These are phyloP conservation scores for Mastomys natalensis DNA, from an alignment of 2,113 vertebrate species.

Conservation along the genomic window DNA sequence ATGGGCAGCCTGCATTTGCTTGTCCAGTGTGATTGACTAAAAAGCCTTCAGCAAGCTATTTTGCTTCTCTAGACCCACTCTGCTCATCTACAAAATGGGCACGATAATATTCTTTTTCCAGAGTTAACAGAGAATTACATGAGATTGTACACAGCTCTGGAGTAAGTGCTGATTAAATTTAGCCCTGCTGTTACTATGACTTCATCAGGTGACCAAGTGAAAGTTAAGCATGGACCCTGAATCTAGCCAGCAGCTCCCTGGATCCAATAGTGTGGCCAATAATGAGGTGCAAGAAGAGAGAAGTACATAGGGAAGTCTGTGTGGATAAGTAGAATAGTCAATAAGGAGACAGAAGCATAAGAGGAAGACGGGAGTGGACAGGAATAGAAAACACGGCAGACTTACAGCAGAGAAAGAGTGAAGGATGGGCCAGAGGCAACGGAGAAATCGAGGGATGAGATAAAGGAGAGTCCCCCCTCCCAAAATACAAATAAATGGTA, in stretches of 20 bases:
- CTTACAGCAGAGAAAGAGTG: background rate
- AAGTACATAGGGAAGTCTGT: background rate
- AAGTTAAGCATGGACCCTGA: background rate
- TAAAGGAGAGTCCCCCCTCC: background rate
- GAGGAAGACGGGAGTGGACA: background rate
- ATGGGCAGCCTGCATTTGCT: background rate
- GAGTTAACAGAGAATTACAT: background rate
- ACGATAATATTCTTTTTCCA: background rate
- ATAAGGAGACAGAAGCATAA: background rate
- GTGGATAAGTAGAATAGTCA: background rate
- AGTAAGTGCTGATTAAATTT: slow-evolving; percentile 16
- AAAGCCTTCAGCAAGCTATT: background rate
- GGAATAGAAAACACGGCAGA: background rate
- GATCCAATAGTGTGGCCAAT: background rate
- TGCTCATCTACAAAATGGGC: background rate
- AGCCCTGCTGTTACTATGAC: background rate
- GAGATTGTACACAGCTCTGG: background rate
- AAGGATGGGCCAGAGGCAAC: background rate
- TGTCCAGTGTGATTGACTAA: background rate
- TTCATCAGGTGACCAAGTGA: background rate
- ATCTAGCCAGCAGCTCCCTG: background rate
- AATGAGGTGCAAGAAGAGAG: background rate
- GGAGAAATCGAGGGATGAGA: too few relatives aligned
- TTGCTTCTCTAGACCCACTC: background rate
- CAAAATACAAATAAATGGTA: background rate